Evolutionary conservation across 2,888 invertebrate genomes (phyloP).

Genomic region (Chromoteleia sp.): DNA sequence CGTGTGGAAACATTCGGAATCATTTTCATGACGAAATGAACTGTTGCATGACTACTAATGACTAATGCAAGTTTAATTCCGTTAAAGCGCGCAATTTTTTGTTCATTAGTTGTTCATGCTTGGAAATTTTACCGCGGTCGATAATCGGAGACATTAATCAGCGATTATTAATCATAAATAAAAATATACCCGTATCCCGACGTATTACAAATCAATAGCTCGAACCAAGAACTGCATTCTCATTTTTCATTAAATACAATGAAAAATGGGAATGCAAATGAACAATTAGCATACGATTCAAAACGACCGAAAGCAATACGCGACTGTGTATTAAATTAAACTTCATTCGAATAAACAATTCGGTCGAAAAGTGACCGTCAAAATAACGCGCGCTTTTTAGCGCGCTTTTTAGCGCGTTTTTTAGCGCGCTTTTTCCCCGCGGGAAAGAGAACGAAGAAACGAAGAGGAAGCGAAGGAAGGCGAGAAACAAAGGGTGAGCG

Average conservation of each 20-base stretch:
- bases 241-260: conserved; percentile 13
- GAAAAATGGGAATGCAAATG: conserved; percentile 24
- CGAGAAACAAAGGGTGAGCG: conserved; percentile 33
- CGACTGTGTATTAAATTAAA: conserved; percentile 9
- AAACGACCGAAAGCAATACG: conserved; percentile 7
- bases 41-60: conserved; percentile 30
- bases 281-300: conserved; percentile 35
- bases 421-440: too few relatives aligned
- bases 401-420: too few relatives aligned
- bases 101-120: conserved; percentile 13
- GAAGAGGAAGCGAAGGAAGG: too few relatives aligned
- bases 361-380: neutral
- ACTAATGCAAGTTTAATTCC: conserved; percentile 13
- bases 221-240: conserved; percentile 4
- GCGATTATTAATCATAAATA: conserved; percentile 27
- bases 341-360: conserved; percentile 32
- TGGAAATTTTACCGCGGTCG: conserved; percentile 21
- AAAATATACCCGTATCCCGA: conserved; percentile 2
- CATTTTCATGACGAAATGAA: conserved; percentile 41
- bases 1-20: conserved; percentile 45
- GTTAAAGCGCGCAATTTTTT: conserved; percentile 21
- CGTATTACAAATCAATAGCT: conserved; percentile 12
- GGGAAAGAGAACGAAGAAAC: too few relatives aligned
- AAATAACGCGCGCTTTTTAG: conserved; percentile 7
- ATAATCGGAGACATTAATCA: conserved; percentile 36